These are phyloP conservation scores for Turritopsis dohrnii DNA, from an alignment of 30 jellyfish, hydroid and myxozoan species.

Conservation along the genomic window DNA sequence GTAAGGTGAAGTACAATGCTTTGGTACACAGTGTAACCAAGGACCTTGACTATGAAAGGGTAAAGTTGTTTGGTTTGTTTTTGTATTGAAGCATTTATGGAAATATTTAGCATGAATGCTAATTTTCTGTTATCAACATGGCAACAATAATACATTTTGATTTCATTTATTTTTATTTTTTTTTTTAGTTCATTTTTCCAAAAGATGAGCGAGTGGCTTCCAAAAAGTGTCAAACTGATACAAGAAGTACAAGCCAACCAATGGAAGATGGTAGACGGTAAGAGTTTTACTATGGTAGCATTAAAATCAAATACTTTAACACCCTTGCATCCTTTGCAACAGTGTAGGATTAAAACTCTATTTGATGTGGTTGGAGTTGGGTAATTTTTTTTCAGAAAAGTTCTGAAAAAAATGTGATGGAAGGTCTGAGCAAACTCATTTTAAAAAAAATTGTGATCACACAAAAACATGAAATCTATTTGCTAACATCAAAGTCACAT, in stretches of 20 bases:
- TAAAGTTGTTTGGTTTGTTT: background rate
- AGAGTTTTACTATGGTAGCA: background rate
- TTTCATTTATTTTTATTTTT: too few relatives aligned
- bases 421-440: too few relatives aligned
- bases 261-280: constrained; percentile 37
- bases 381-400: too few relatives aligned
- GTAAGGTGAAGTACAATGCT: constrained; percentile 59
- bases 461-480: too few relatives aligned
- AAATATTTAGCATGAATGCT: background rate
- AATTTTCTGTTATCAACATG: too few relatives aligned
- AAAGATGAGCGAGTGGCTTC: background rate
- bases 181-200: constrained; percentile 8
- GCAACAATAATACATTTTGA: too few relatives aligned
- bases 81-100: background rate
- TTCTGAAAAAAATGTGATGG: too few relatives aligned
- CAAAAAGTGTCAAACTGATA: background rate
- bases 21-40: constrained; percentile 59
- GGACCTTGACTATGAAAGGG: constrained; percentile 63
- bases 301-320: background rate
- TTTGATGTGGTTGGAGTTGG: too few relatives aligned
- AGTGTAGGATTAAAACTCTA: too few relatives aligned
- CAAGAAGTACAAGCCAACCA: constrained; percentile 4
- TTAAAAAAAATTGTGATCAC: too few relatives aligned
- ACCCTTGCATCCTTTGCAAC: too few relatives aligned
- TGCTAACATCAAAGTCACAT: too few relatives aligned